Evolutionary conservation across 2,797 vertebrate genomes (phyloP), one percentile per base, ranked within the genome.

Genomic region (Xyrichtys novacula): DNA sequence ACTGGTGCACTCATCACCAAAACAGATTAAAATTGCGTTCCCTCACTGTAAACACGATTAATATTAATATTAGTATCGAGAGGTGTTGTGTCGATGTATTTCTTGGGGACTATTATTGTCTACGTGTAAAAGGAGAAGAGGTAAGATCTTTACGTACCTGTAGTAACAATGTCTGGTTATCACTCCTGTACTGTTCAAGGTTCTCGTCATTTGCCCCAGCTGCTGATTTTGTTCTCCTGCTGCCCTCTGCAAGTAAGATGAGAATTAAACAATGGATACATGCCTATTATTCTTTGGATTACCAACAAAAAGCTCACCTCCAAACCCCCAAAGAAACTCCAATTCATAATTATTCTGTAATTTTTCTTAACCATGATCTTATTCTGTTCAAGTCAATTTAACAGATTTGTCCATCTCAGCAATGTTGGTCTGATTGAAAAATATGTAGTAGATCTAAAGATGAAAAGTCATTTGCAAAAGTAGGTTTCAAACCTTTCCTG

Each of bases 131-230:
- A n/a, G n/a, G n/a, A n/a, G n/a, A n/a, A n/a, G n/a, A n/a, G n/a
- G 12, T 20, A 20, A 22, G 19, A 43, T 25, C 25, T 15, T 20
- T 9, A 59, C 17, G 38, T 87, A 98, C 97, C 96, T 99, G 96
- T 2, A 98, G 88, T 34, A 95, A 69, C 42, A 99, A 92, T 0
- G 92, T 93, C 82, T 96, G 92, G 61, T 92, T 88, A 31, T 96
- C 93, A 38, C 74, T 93, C 64, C 89, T 94, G 61, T 93, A 94
- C 6, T 93, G 92, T 69, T 95, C 92, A 73, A 92, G 76, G 79
- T 23, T 84, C 71, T 74, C 91, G 52, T 74, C 50, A 44, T 84
- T 90, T 16, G 82, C 40, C 5, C 39, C 78, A 40, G 85, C 88
- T 16, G 54, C 34, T 76, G 85, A 89, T 84, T 88, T 94, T 29